phyloP scores from a whole-genome alignment of 2,888 invertebrate genomes.

The Netelia fuscicornis region DNA sequence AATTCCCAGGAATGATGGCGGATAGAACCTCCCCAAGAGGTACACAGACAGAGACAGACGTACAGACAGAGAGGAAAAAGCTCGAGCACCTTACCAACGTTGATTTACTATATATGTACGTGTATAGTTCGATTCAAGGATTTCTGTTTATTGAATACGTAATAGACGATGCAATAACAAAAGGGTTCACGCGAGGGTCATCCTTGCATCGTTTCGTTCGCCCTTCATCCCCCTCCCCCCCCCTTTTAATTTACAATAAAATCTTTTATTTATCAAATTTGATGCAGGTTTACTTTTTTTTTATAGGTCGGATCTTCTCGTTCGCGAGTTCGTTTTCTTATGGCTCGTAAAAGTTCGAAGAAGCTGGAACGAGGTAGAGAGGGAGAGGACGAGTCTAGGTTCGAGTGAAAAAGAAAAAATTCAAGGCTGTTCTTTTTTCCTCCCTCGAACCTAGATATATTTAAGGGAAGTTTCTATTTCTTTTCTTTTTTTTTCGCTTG shows the following conservation, averaged over 20 bases:
- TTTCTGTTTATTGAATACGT: constrained; percentile 64
- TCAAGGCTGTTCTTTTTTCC: neutral
- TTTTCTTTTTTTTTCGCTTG: neutral
- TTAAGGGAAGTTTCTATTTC: neutral
- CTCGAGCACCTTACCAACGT: constrained; percentile 43
- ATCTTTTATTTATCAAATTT: constrained; percentile 3
- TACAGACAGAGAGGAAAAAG: neutral
- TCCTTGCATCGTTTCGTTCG: neutral
- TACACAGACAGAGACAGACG: constrained; percentile 23
- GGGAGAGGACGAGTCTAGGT: no score
- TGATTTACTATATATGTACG: constrained; percentile 32
- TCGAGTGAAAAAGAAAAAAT: no score
- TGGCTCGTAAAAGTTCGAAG: no score
- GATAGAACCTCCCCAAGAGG: constrained; percentile 36
- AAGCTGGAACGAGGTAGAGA: no score
- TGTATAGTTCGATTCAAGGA: constrained; percentile 49
- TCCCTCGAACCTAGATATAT: neutral
- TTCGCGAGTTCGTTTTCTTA: neutral
- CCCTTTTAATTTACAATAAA: neutral
- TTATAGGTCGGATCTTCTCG: neutral
- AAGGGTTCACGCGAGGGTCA: constrained; percentile 32
- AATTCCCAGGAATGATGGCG: constrained; percentile 62
- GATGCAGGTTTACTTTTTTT: neutral
- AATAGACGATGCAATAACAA: constrained; percentile 62
- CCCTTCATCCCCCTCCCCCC: neutral